Evolutionary conservation across 2,797 vertebrate species (phyloP), one percentile per base, ranked within the genome.

Genomic region (Melanotaenia maccullochi): DNA sequence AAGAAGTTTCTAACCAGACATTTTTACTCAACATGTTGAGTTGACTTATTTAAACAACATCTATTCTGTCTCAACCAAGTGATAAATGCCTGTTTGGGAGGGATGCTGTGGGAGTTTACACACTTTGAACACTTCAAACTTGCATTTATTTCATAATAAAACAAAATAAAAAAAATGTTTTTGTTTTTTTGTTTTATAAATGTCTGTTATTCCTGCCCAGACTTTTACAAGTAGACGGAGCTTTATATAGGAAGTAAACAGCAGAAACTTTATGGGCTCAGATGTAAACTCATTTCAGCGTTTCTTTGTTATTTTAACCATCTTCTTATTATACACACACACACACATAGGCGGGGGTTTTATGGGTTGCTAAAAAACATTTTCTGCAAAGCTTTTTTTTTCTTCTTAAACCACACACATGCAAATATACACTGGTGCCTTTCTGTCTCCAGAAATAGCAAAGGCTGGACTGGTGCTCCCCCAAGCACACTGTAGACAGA

Each of bases 351-450:
- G 11, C 44, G 49, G 13, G 7, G 32, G 16, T 77, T 71, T 75
- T 75, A 47, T 49, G 20, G 3, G 3, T 63, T 68, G 13, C 55
- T 33, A 0, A 30, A 73, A 57, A 35, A 35, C 9, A 57, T 68
- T 47, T 54, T 63, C 16, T 62, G 47, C 47, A 59, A 42, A 14
- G 20, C 9, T 28, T 32, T 59, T 24, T 49, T 25, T 44, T n/a
- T 38, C 7, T n/a, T 49, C 14, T 5, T 12, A 49, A 72, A 61
- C 33, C 40, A 42, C 60, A 61, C 40, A 49, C 51, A 68, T 18
- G 60, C 9, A 9, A 57, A 80, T 42, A 69, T 61, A 79, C 67
- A 76, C 60, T 79, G 75, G 75, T 67, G 75, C 63, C 78, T 62
- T 64, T 75, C 22, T 70, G 75, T 80, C 68, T 84, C 61, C 59